These are phyloP conservation scores for Diogma glabrata DNA, from an alignment of 2,888 invertebrate genomes.

Conservation along the genomic window DNA sequence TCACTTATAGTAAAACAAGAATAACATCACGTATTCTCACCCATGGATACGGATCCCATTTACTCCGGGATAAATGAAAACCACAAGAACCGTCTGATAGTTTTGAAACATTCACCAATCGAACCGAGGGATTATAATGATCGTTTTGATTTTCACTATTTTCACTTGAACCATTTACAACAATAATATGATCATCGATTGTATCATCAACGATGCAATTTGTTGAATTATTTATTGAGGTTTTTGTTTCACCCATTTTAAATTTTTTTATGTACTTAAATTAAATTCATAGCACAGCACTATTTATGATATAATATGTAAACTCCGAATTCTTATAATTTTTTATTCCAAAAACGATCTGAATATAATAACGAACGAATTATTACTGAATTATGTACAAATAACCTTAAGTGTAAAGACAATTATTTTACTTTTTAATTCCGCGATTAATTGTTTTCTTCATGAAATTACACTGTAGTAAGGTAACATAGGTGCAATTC, in stretches of 20 bases:
- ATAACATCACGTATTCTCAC: conserved; percentile 32
- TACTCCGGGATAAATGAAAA: conserved; percentile 59
- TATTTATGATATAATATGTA: no score
- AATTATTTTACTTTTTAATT: no score
- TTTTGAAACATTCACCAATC: conserved; percentile 44
- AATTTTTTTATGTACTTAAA: background rate
- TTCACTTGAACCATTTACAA: background rate
- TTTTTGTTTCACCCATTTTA: background rate
- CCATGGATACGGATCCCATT: conserved; percentile 79
- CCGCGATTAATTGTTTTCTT: background rate
- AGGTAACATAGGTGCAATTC: no score
- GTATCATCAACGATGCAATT: background rate
- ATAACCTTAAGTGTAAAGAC: no score
- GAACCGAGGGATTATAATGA: conserved; percentile 28
- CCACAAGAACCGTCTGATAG: conserved; percentile 50
- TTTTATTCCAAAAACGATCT: no score
- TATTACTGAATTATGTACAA: no score
- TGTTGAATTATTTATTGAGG: background rate
- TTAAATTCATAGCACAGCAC: no score
- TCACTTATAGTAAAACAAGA: background rate
- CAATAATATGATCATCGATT: background rate
- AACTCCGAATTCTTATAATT: no score
- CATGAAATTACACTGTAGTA: no score
- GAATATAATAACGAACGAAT: no score
- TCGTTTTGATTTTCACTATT: conserved; percentile 15